Conservation (phyloP, 2,888 invertebrate species). For the Drosophila monieri region DNA sequence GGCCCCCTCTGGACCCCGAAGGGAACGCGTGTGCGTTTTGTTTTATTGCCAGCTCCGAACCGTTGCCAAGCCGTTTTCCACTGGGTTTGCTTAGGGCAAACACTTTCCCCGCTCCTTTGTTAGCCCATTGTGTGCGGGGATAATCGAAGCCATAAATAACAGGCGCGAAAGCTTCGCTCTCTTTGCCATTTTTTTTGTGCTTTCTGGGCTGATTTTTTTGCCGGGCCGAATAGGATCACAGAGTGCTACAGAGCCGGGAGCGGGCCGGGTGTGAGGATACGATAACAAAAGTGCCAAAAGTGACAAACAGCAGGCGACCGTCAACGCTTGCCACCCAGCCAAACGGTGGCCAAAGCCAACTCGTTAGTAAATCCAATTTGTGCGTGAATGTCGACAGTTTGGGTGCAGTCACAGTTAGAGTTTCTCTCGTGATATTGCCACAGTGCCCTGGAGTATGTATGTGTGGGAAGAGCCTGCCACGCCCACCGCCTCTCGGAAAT, state of each 20-base stretch:
- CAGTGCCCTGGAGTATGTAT: constrained; percentile 8
- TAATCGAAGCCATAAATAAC: constrained; percentile 79
- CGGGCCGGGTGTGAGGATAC: constrained; percentile 9
- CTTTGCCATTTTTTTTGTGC: constrained; percentile 17
- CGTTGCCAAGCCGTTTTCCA: constrained; percentile 58
- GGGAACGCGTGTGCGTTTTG: constrained; percentile 67
- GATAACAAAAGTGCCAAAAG: constrained; percentile 75
- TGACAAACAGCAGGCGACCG: constrained; percentile 74
- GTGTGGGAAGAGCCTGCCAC: neutral
- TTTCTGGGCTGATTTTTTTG: constrained; percentile 15
- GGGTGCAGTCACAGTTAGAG: constrained; percentile 49
- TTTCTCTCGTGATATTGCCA: constrained; percentile 27
- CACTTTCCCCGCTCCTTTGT: constrained; percentile 60
- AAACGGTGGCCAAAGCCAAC: constrained; percentile 27
- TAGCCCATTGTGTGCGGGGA: constrained; percentile 68
- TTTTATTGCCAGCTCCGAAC: constrained; percentile 66
- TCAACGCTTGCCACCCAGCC: constrained; percentile 37
- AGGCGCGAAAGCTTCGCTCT: constrained; percentile 66
- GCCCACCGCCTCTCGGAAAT: constrained; percentile 3
- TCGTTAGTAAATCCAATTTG: constrained; percentile 77
- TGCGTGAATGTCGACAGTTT: constrained; percentile 73
- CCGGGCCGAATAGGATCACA: neutral
- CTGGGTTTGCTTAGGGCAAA: constrained; percentile 55
- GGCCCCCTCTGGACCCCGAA: constrained; percentile 15
- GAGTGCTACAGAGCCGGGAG: neutral